Percentiles rank a stretch among this genome's conserved stretches.
Conservation (phyloP, 2,113 vertebrate genomes). For the Bubo bubo region DNA sequence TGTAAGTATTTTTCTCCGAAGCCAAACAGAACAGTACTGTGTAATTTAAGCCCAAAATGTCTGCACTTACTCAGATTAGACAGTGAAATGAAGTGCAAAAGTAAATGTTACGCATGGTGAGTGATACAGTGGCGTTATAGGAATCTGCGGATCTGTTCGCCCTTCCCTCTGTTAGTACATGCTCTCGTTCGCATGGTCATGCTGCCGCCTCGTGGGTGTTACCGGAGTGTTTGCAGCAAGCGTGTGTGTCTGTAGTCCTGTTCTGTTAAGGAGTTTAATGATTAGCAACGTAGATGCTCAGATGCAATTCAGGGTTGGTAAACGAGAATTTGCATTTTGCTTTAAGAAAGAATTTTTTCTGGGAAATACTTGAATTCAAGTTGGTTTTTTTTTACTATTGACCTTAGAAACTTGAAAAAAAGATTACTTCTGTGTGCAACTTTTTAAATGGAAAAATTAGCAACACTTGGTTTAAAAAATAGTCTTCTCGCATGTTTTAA, state of each 20-base stretch:
- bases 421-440: not conserved
- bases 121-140: not conserved
- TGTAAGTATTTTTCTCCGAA: not conserved
- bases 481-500: not conserved
- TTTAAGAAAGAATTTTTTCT: not conserved
- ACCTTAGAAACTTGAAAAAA: not conserved
- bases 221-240: not conserved
- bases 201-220: not conserved
- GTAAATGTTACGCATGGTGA: not conserved
- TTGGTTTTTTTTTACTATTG: not conserved
- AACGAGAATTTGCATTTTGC: not conserved
- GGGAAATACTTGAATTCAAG: not conserved
- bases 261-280: not conserved
- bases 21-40: not conserved
- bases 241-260: no score
- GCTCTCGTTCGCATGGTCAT: not conserved
- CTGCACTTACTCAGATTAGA: not conserved
- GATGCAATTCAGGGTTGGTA: not conserved
- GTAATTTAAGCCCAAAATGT: not conserved
- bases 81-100: not conserved
- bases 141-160: not conserved
- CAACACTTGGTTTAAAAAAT: not conserved
- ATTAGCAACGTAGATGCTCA: not conserved
- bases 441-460: not conserved
- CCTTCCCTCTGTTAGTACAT: fast-evolving